Conservation (phyloP, 2,113 vertebrate species). For the Pantherophis guttatus region DNA sequence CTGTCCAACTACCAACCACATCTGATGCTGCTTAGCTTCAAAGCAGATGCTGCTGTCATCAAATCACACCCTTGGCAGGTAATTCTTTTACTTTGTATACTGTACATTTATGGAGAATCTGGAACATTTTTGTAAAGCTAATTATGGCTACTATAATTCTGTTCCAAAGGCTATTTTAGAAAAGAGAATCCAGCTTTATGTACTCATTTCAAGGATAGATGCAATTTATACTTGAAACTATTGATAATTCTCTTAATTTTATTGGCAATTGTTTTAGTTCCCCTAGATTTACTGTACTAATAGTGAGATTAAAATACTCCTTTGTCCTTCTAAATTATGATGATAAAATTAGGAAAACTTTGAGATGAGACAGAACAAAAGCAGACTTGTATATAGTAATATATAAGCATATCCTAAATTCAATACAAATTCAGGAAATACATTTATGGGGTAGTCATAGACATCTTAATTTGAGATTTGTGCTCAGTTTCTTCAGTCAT, state of each 20-base stretch:
- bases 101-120: neutral
- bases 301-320: neutral
- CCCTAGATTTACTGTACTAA: neutral
- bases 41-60: neutral
- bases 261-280: neutral
- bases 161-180: slow-evolving; percentile 21
- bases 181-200: slow-evolving; percentile 22
- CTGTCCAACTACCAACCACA: neutral
- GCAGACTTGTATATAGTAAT: neutral
- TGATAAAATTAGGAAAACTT: neutral
- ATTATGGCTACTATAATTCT: slow-evolving; percentile 9
- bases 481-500: neutral
- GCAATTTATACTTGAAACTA: neutral
- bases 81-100: neutral
- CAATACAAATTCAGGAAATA: neutral
- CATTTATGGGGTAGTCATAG: neutral
- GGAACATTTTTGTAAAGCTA: neutral
- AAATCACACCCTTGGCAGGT: neutral
- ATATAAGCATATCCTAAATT: neutral
- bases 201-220: neutral
- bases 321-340: neutral
- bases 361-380: neutral
- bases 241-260: neutral
- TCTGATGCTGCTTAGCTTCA: neutral
- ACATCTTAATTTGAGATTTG: neutral